Percentiles rank a stretch among this genome's conserved stretches.
Conservation (phyloP, 2,888 invertebrate species). For the Phorcus lineatus region DNA sequence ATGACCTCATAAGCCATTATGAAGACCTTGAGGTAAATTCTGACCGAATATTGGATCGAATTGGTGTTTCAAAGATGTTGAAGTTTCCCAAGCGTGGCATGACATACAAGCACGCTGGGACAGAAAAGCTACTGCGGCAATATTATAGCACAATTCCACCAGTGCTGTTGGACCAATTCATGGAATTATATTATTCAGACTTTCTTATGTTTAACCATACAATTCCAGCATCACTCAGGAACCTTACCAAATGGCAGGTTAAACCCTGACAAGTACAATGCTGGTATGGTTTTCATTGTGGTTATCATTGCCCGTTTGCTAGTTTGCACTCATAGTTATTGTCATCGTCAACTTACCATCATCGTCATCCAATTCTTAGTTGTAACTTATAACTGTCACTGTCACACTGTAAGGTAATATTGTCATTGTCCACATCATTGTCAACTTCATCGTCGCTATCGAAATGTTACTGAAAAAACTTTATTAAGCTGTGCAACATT, state of each 20-base stretch:
- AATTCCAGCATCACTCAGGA: background rate
- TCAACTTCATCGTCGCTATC: no score
- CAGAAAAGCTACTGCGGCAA: constrained; percentile 82
- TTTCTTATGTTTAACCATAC: constrained; percentile 82
- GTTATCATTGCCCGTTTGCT: no score
- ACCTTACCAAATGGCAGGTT: constrained; percentile 1
- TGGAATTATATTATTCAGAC: constrained; percentile 83
- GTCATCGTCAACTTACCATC: no score
- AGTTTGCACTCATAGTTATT: no score
- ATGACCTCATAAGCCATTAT: constrained; percentile 92
- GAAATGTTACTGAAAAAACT: no score
- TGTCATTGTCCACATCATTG: no score
- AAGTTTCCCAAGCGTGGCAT: constrained; percentile 63
- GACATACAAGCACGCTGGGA: constrained; percentile 79
- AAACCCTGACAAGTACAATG: background rate
- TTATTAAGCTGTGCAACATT: no score
- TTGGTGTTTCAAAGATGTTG: constrained; percentile 50
- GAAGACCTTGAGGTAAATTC: constrained; percentile 90
- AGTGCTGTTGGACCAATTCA: constrained; percentile 57
- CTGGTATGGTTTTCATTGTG: no score
- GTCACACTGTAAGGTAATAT: no score
- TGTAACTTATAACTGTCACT: no score
- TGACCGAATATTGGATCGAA: constrained; percentile 73
- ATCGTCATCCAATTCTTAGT: no score
- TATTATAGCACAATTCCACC: constrained; percentile 86